These are phyloP conservation scores for Hybognathus amarus DNA, from an alignment of 2,797 vertebrate species.

Conservation along the genomic window DNA sequence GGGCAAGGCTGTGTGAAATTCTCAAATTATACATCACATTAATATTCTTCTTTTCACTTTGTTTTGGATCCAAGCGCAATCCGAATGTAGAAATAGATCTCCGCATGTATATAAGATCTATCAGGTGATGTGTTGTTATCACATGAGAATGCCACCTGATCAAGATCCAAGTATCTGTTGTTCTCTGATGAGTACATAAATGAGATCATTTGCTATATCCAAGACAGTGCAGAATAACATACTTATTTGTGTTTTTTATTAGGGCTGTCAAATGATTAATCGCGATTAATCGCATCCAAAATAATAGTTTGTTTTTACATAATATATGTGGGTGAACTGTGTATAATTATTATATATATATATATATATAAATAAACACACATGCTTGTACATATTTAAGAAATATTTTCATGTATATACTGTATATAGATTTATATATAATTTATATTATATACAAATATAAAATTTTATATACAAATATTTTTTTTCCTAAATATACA, in stretches of 20 bases:
- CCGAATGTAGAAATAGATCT: conserved; percentile 1
- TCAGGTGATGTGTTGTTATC: not conserved
- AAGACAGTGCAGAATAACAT: not conserved
- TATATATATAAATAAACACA: too few relatives aligned
- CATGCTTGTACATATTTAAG: too few relatives aligned
- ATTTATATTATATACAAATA: too few relatives aligned
- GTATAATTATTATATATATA: too few relatives aligned
- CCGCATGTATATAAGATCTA: not conserved
- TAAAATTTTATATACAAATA: too few relatives aligned
- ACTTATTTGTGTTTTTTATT: not conserved
- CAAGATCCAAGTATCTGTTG: not conserved
- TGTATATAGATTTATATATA: too few relatives aligned
- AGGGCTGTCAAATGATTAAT: too few relatives aligned
- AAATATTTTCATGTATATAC: too few relatives aligned
- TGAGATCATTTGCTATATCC: not conserved
- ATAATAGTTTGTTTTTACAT: too few relatives aligned
- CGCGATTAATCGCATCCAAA: too few relatives aligned
- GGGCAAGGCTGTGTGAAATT: conserved; percentile 57
- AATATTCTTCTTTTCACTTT: not conserved
- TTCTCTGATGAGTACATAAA: not conserved
- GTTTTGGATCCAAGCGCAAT: conserved; percentile 4
- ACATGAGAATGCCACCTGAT: not conserved
- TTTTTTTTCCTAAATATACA: too few relatives aligned
- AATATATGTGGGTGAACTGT: too few relatives aligned
- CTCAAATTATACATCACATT: conserved; percentile 7